Evolutionary conservation across 2,113 vertebrate genomes (phyloP), one percentile per base, ranked within the genome.

Genomic region (Amazona vittata): DNA sequence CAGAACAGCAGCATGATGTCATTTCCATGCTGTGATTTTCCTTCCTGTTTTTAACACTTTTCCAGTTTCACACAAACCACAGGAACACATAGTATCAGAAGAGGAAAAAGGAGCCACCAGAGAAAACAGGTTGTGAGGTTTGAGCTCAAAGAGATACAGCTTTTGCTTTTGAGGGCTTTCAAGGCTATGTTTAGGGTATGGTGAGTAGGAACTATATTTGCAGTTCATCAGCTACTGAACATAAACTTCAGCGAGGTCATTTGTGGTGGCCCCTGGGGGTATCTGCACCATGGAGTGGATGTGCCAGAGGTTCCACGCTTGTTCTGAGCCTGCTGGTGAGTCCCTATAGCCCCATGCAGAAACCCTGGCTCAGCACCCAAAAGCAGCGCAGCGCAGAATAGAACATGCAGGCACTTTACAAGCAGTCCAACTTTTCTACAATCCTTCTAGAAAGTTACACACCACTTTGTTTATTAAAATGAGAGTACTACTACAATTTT

Each of bases 171-270:
- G 28, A 46, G 46, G 24, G 31, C 11, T 78, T 6, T 7, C 67
- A 20, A 46, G n/a, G 82, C 26, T 46, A 0, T 1, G 10, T 20
- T 5, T 6, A 4, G 47, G 73, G 22, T 25, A 60, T 8, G 43
- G 18, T 18, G 73, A 70, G 37, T 1, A 53, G 74, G 33, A 78
- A 5, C 3, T 16, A 26, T 3, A 13, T 37, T 16, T 69, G 33
- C n/a, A 33, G 50, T 43, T 63, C 74, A 41, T 31, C 70, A 71
- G 55, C 31, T 11, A 5, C 70, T 0, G 0, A n/a, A 9, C 15
- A 20, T 1, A 6, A 63, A 11, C 37, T 71, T 39, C 9, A n/a
- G 49, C 35, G 43, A 76, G n/a, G 70, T 21, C 1, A 20, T 39
- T 11, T 29, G 8, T 5, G 17, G 46, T 17, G 57, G 59, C 41